A percentile compares a stretch with the other conserved stretches of the same genome.
Conservation (phyloP, 35 echinoderm and acorn worm genomes). For the Ophiothrix spiculata region DNA sequence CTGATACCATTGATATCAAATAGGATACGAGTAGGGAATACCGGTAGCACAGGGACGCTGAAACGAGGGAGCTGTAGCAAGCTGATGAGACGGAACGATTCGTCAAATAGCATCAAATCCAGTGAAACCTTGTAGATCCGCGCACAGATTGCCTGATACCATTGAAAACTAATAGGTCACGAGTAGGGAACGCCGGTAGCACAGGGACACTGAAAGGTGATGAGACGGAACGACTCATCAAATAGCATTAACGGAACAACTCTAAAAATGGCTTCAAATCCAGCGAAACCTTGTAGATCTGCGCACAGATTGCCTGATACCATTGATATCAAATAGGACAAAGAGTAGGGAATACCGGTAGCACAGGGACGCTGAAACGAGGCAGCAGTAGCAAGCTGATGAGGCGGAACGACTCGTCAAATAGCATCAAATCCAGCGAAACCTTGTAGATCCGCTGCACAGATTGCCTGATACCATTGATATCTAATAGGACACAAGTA, state of each 20-base stretch:
- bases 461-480: constrained; percentile 84
- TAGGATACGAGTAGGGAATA: constrained; percentile 4
- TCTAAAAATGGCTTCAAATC: too few relatives aligned
- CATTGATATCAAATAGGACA: constrained; percentile 56
- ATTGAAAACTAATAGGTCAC: too few relatives aligned
- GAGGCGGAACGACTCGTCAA: neutral
- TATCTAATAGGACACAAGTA: constrained; percentile 30
- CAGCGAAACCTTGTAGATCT: too few relatives aligned
- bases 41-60: constrained; percentile 4
- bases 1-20: constrained; percentile 78
- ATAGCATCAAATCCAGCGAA: constrained; percentile 1
- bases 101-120: neutral
- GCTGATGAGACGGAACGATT: neutral
- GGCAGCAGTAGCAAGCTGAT: neutral
- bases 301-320: constrained; percentile 83
- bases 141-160: too few relatives aligned
- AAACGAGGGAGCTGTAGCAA: neutral
- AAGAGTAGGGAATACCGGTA: neutral
- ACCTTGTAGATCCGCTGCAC: constrained; percentile 82
- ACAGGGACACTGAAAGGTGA: too few relatives aligned
- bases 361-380: constrained; percentile 2
- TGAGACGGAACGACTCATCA: too few relatives aligned
- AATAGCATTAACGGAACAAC: too few relatives aligned
- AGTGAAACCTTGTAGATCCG: too few relatives aligned
- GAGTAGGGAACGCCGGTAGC: too few relatives aligned